phyloP scores from a whole-genome alignment of 2,797 vertebrate genomes.

The Lemur catta region DNA sequence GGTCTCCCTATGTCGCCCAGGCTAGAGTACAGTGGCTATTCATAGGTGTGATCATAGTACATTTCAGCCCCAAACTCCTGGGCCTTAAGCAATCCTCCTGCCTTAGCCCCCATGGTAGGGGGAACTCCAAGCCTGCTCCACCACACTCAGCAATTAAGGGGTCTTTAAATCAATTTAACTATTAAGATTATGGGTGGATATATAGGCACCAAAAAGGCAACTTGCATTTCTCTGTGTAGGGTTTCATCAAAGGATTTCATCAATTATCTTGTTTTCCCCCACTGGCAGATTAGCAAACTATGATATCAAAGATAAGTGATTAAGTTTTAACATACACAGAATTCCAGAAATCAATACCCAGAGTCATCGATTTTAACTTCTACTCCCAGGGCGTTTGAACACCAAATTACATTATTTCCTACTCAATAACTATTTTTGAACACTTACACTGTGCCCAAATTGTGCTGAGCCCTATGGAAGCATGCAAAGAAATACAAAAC shows the following conservation, averaged over 20 bases:
- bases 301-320: background rate
- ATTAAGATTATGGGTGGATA: background rate
- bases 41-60: too few species aligned
- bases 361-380: background rate
- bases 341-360: background rate
- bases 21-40: background rate
- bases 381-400: background rate
- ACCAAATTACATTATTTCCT: background rate
- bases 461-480: background rate
- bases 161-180: background rate
- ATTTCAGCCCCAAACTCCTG: too few species aligned
- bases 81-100: too few species aligned
- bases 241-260: background rate
- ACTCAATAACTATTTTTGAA: background rate
- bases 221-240: background rate
- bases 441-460: background rate
- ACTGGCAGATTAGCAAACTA: background rate
- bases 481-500: background rate
- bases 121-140: background rate
- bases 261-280: background rate
- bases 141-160: background rate
- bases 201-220: background rate
- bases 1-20: background rate
- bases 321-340: background rate
- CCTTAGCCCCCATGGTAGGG: too few species aligned